Evolutionary conservation across 1,140 invertebrate species (phyloP), one percentile per base, ranked within the genome.

Genomic region (Drosophila chauvacae): DNA sequence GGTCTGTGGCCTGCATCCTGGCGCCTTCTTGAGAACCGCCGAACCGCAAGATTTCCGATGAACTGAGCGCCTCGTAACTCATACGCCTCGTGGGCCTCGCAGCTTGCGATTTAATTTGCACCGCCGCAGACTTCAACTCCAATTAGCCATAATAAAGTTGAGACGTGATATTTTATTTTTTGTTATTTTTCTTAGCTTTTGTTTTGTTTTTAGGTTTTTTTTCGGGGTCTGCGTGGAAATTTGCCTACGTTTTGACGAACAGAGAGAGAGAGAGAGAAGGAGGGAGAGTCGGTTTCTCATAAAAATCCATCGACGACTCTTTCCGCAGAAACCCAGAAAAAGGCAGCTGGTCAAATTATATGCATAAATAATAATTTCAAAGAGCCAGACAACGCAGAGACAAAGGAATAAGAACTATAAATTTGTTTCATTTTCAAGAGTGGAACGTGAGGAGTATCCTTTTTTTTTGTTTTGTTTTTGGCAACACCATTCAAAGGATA

Each of bases 71-170:
- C 26, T 77, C 74, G 88, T 90, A 90, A 90, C 86, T 90, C 85
- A 90, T 90, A 90, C 85, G 85, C 86, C 72, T 63, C 80, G 66
- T 80, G 69, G 80, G 61, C 65, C 58, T 47, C 30, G 41, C 44
- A 35, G 66, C 16, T 37, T 33, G 68, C 66, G 78, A 70, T 83
- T 84, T 80, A 84, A 70, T 70, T 79, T 79, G 77, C 77, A 79
- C 77, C 75, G 62, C 48, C 39, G 10, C 62, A 56, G 47, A 53
- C 74, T 51, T 68, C 65, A 23, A 53, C 45, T 58, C 85, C 85
- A 90, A 90, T 90, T 90, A 90, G 85, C 86, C 88, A 90, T 90
- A 90, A 90, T 90, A 90, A 90, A 90, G 85, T 77, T 90, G 85
- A 90, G 86, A 90, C 85, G 85, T 90, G 85, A 90, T 90, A 90